Percentiles rank a stretch among this genome's conserved stretches.
These are phyloP conservation scores for Mayetiola destructor DNA, from an alignment of 2,888 invertebrate genomes.

Conservation along the genomic window DNA sequence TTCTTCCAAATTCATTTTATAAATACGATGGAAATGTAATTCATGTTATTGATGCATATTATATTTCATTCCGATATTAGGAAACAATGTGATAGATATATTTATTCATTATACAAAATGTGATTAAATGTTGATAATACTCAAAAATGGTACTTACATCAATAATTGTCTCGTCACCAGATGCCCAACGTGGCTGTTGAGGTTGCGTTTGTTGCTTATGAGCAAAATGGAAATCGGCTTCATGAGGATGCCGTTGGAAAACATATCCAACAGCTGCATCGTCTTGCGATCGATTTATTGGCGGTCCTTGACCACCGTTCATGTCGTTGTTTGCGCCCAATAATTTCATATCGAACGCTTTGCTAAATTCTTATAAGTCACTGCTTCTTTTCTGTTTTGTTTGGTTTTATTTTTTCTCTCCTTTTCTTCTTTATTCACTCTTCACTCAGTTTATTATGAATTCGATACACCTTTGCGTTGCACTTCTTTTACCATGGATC, in stretches of 20 bases:
- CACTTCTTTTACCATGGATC: too few relatives aligned
- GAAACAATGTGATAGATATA: too few relatives aligned
- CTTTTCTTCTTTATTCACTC: background rate
- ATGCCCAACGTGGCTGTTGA: slow-evolving; percentile 62
- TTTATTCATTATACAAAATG: background rate
- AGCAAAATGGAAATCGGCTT: slow-evolving; percentile 62
- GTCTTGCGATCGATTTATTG: slow-evolving; percentile 58
- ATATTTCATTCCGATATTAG: too few relatives aligned
- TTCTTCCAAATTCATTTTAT: too few relatives aligned
- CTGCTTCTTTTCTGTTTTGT: too few relatives aligned
- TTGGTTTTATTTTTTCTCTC: background rate
- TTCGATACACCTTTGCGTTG: too few relatives aligned
- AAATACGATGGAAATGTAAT: too few relatives aligned
- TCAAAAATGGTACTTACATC: slow-evolving; percentile 48
- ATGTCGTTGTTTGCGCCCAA: slow-evolving; percentile 45
- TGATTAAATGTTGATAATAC: background rate
- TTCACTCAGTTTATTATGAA: too few relatives aligned
- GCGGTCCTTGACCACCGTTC: slow-evolving; percentile 43
- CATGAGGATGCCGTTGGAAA: slow-evolving; percentile 68
- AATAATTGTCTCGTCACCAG: slow-evolving; percentile 74
- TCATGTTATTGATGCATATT: too few relatives aligned
- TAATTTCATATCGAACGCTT: slow-evolving; percentile 7
- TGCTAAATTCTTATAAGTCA: too few relatives aligned
- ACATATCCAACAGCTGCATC: slow-evolving; percentile 89
- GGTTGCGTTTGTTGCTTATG: slow-evolving; percentile 53